These are phyloP conservation scores for Tetragonisca angustula DNA, from an alignment of 2,888 invertebrate species.

Conservation along the genomic window DNA sequence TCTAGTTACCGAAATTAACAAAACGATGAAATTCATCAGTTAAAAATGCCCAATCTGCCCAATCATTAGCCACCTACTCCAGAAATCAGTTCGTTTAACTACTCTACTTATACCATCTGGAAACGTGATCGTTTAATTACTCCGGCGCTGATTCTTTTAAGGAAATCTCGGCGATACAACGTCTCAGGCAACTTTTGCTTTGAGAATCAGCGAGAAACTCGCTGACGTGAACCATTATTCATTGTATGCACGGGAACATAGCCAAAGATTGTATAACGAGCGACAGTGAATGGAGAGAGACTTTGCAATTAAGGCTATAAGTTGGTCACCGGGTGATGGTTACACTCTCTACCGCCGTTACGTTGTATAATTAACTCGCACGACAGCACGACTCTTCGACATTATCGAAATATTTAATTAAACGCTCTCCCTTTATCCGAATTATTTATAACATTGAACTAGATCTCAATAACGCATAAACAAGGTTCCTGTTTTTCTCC, in stretches of 20 bases:
- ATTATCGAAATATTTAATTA: not conserved
- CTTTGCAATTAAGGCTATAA: slow-evolving; percentile 37
- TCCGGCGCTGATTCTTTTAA: not conserved
- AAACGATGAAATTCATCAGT: not conserved
- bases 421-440: not conserved
- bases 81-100: not conserved
- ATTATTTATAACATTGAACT: not conserved
- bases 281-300: slow-evolving; percentile 45
- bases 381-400: not conserved
- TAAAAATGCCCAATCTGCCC: not conserved
- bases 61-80: not conserved
- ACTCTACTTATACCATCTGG: not conserved
- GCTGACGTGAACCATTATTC: slow-evolving; percentile 25
- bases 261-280: slow-evolving; percentile 41
- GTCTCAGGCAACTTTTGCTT: slow-evolving; percentile 1
- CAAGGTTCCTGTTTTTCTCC: not conserved
- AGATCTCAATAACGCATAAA: not conserved
- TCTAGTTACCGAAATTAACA: not conserved
- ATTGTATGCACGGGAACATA: slow-evolving; percentile 25
- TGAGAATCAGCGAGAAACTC: not conserved
- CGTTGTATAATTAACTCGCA: slow-evolving; percentile 1
- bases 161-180: not conserved
- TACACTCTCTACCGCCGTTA: slow-evolving; percentile 23
- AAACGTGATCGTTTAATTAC: not conserved
- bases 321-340: slow-evolving; percentile 47